Conservation (phyloP, 2,113 vertebrate species). For the Gallinago undulata region DNA sequence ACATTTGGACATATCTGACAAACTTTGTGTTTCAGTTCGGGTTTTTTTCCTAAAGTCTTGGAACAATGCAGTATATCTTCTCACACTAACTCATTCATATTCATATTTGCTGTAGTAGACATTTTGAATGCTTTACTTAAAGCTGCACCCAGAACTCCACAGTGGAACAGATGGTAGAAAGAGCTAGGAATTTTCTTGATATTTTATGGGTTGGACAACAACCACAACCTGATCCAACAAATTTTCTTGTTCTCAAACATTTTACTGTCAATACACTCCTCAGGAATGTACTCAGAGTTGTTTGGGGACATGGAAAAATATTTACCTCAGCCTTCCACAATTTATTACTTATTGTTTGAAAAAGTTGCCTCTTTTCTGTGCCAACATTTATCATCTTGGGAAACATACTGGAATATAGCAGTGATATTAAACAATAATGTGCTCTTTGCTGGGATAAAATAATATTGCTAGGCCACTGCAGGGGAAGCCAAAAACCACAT, state of each 20-base stretch:
- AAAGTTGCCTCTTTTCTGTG: conserved; percentile 60
- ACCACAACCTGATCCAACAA: conserved; percentile 54
- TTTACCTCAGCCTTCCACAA: conserved; percentile 68
- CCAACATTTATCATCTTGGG: conserved; percentile 69
- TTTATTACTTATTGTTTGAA: conserved; percentile 73
- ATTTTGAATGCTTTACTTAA: neutral
- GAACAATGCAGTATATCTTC: neutral
- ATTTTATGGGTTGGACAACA: conserved; percentile 45
- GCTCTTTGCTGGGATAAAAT: conserved; percentile 61
- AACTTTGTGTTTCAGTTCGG: neutral
- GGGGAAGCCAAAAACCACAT: conserved; percentile 59
- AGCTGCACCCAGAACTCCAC: neutral
- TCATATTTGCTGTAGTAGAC: neutral
- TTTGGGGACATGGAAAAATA: conserved; percentile 70
- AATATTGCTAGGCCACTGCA: conserved; percentile 51
- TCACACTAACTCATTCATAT: neutral
- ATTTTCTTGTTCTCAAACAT: conserved; percentile 63
- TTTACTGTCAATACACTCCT: conserved; percentile 54
- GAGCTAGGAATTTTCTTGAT: conserved; percentile 41
- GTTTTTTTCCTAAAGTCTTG: neutral
- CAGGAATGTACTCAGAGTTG: conserved; percentile 64
- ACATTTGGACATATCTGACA: neutral
- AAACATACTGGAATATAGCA: conserved; percentile 59
- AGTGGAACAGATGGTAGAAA: conserved; percentile 37
- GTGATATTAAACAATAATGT: conserved; percentile 62